Evolutionary conservation across 2,888 invertebrate species (phyloP), one percentile per base, ranked within the genome.

Genomic region (Osedax fenrisi): DNA sequence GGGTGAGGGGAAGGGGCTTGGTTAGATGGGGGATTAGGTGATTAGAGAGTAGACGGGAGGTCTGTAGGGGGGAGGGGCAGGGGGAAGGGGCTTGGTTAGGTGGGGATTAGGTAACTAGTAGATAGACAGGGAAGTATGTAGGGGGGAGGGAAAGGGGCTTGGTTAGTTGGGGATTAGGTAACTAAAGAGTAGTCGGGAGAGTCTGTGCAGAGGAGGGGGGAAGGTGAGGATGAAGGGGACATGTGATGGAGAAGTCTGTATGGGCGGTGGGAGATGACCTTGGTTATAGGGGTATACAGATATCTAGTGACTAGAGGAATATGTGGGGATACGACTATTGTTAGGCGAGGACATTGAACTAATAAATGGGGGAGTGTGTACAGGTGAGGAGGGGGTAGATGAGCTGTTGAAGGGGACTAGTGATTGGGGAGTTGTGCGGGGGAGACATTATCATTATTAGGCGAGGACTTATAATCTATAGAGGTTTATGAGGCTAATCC

Each of bases 391-490:
- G n/a, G 3, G 5, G 10, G 41, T 5, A 17, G 17, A 41, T 41
- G 41, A 41, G 10, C 5, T 41, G 17, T 10, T 41, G 41, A n/a
- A n/a, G 41, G 41, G 41, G 5, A n/a, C n/a, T n/a, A n/a, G n/a
- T n/a, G n/a, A n/a, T n/a, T 2, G 92, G 90, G 74, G 89, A 89
- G 80, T 93, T 91, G 75, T 94, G n/a, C n/a, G n/a, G n/a, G n/a
- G n/a, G n/a, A n/a, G n/a, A n/a, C n/a, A n/a, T n/a, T n/a, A n/a
- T n/a, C n/a, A n/a, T n/a, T n/a, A n/a, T n/a, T n/a, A n/a, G n/a
- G n/a, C n/a, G n/a, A n/a, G n/a, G n/a, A n/a, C n/a, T n/a, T n/a
- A n/a, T n/a, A n/a, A n/a, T n/a, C n/a, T n/a, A n/a, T n/a, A n/a
- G n/a, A n/a, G n/a, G n/a, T n/a, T n/a, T n/a, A n/a, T n/a, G n/a